phyloP scores from a whole-genome alignment of 92 coral and sea anemone species.

The Epizoanthus ramosus region DNA sequence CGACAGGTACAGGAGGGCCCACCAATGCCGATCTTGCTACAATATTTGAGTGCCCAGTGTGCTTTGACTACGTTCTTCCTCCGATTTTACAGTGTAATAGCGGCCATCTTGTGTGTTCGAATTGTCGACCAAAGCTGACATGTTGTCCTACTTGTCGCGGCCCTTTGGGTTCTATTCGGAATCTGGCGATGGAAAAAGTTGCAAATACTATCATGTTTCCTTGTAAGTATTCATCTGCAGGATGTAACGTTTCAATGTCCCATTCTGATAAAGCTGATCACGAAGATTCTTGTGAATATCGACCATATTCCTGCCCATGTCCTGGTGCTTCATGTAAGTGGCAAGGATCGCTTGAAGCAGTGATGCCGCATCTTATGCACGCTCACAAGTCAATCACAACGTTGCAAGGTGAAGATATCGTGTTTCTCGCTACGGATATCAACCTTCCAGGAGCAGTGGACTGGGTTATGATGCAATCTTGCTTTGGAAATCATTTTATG shows the following conservation, averaged over 20 bases:
- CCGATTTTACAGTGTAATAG: conserved; percentile 98
- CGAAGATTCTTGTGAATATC: conserved; percentile 97
- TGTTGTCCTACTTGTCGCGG: conserved; percentile 99
- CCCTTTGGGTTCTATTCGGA: conserved; percentile 97
- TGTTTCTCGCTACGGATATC: conserved; percentile 96
- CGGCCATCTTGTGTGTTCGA: conserved; percentile 99
- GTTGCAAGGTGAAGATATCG: conserved; percentile 98
- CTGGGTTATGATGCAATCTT: conserved; percentile 99
- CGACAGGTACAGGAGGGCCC: conserved; percentile 75
- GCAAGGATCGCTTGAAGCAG: conserved; percentile 99
- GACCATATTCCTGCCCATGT: conserved; percentile 98
- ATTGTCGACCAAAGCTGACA: conserved; percentile 96
- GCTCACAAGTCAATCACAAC: conserved; percentile 99
- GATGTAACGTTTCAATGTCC: conserved; percentile 89
- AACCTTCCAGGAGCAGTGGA: conserved; percentile 99
- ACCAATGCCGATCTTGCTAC: conserved; percentile 97
- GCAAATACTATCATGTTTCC: conserved; percentile 98
- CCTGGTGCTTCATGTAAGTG: conserved; percentile 99
- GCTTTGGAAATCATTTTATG: conserved; percentile 99
- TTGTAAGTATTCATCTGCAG: conserved; percentile 92
- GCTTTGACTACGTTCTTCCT: conserved; percentile 97
- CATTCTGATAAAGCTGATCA: conserved; percentile 98
- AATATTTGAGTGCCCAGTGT: conserved; percentile 98
- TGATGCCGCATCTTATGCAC: conserved; percentile 99
- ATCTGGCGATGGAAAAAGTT: conserved; percentile 99